Conservation (phyloP, 2,113 vertebrate species). For the Lethenteron camtschaticum region DNA sequence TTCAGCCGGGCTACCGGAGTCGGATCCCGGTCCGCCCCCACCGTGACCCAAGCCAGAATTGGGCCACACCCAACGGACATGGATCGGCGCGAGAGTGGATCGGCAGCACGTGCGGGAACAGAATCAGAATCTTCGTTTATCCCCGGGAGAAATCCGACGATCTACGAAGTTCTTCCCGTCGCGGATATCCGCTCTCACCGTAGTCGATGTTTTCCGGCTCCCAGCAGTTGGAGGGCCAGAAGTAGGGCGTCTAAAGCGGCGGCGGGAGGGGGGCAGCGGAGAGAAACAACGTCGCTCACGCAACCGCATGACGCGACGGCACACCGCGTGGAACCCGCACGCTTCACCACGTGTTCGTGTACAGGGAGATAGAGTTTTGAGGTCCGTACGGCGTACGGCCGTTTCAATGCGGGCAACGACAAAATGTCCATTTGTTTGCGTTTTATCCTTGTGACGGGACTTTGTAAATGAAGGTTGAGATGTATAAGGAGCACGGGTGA, state of each 20-base stretch:
- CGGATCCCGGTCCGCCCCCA: not conserved
- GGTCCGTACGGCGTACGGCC: not conserved
- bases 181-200: conserved; percentile 32
- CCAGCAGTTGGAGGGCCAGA: conserved; percentile 97
- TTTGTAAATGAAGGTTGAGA: too few species aligned
- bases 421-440: too few species aligned
- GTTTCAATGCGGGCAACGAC: too few species aligned
- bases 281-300: not conserved
- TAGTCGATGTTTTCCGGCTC: conserved; percentile 97
- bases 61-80: not conserved
- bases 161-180: not conserved
- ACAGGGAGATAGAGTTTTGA: not conserved
- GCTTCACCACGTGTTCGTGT: not conserved
- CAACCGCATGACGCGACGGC: not conserved
- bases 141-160: not conserved
- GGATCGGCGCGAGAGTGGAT: not conserved
- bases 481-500: too few species aligned
- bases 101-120: too few species aligned
- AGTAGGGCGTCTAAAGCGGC: conserved; percentile 58
- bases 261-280: conserved; percentile 13
- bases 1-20: not conserved
- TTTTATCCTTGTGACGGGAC: too few species aligned
- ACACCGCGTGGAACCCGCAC: not conserved
- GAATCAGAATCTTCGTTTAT: too few species aligned
- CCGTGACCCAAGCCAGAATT: not conserved